Evolutionary conservation across 2,797 vertebrate genomes (phyloP).

Genomic region (Orientallactaga sibirica): DNA sequence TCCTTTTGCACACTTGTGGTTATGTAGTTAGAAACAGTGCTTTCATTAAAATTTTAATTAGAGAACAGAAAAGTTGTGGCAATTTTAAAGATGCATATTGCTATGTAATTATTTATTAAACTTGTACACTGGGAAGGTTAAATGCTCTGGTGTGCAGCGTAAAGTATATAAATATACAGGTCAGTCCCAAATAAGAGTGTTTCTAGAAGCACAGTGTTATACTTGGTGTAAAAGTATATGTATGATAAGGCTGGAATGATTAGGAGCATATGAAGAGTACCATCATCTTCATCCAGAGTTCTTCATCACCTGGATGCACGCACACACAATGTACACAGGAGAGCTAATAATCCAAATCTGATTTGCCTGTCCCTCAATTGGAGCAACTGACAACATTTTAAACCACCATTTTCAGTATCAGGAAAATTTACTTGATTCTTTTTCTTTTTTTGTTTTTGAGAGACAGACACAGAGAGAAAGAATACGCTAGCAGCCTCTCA

Average conservation of each 20-base stretch:
- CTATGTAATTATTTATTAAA: conserved; percentile 37
- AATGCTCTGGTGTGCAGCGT: background rate
- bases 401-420: background rate
- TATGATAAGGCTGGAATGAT: background rate
- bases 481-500: too few species aligned
- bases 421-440: background rate
- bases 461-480: too few species aligned
- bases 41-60: conserved; percentile 46
- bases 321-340: background rate
- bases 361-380: background rate
- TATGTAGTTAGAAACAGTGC: background rate
- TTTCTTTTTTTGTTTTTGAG: too few species aligned
- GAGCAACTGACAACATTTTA: background rate
- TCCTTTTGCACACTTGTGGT: conserved; percentile 2
- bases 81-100: conserved; percentile 4
- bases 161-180: background rate
- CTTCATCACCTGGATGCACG: background rate
- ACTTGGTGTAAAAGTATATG: background rate
- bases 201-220: background rate
- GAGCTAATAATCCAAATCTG: background rate
- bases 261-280: background rate
- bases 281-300: background rate
- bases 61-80: conserved; percentile 8
- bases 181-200: conserved; percentile 11
- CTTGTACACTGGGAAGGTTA: background rate